phyloP scores from a whole-genome alignment of 2,797 vertebrate species.

The Miopithecus talapoin region DNA sequence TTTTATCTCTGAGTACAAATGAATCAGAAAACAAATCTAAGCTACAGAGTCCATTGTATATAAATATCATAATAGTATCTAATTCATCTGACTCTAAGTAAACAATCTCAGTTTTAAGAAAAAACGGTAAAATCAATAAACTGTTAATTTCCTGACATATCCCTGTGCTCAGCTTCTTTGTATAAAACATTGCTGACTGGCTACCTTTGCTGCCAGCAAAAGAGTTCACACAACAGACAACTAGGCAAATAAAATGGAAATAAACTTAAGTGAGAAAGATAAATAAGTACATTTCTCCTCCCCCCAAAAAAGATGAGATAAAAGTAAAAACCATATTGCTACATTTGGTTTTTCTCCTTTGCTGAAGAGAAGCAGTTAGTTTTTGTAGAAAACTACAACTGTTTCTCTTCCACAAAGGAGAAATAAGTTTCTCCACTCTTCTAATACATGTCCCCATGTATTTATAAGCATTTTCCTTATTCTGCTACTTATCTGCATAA shows the following conservation, averaged over 20 bases:
- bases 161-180: not conserved
- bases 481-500: not conserved
- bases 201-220: not conserved
- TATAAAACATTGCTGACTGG: conserved; percentile 17
- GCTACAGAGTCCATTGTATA: not conserved
- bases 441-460: not conserved
- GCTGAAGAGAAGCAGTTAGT: too few relatives aligned
- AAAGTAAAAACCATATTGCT: not conserved
- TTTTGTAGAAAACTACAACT: not conserved
- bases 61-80: not conserved
- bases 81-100: not conserved
- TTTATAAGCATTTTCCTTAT: not conserved
- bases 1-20: not conserved
- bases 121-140: not conserved
- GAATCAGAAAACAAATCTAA: not conserved
- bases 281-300: not conserved
- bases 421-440: not conserved
- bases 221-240: not conserved
- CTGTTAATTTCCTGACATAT: not conserved
- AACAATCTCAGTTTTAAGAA: not conserved
- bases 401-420: not conserved
- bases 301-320: not conserved
- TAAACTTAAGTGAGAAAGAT: not conserved
- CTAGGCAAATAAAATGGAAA: not conserved
- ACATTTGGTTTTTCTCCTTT: not conserved